These are phyloP conservation scores for Enteromius anoplus DNA, from an alignment of 2,797 vertebrate species.

Conservation along the genomic window DNA sequence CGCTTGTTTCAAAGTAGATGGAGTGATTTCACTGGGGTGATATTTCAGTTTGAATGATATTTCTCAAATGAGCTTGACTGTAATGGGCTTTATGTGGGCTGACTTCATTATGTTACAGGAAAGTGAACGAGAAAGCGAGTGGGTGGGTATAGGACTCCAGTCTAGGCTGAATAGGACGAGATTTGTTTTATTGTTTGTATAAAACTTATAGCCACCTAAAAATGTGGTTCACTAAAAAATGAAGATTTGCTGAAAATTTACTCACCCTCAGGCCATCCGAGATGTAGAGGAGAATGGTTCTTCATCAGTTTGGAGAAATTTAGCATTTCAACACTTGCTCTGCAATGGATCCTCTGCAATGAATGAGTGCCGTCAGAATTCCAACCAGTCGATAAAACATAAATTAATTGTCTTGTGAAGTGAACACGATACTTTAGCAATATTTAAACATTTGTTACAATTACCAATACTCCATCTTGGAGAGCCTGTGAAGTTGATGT, in stretches of 20 bases:
- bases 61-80: constrained; percentile 55
- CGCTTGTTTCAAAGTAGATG: constrained; percentile 43
- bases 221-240: background rate
- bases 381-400: background rate
- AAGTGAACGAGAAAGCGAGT: constrained; percentile 36
- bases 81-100: constrained; percentile 47
- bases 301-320: background rate
- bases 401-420: background rate
- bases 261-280: background rate
- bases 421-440: background rate
- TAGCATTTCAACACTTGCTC: background rate
- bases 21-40: constrained; percentile 39
- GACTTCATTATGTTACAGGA: constrained; percentile 44
- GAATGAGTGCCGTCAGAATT: background rate
- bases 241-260: background rate
- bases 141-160: constrained; percentile 27
- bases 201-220: constrained; percentile 12
- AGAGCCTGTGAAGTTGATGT: background rate
- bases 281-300: background rate
- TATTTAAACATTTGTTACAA: too few species aligned
- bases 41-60: constrained; percentile 38
- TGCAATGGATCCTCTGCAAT: background rate
- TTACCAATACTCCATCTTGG: background rate
- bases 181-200: constrained; percentile 46
- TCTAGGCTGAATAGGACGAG: constrained; percentile 39